Conservation (phyloP, 2,113 vertebrate genomes). For the Chloropsis hardwickii region DNA sequence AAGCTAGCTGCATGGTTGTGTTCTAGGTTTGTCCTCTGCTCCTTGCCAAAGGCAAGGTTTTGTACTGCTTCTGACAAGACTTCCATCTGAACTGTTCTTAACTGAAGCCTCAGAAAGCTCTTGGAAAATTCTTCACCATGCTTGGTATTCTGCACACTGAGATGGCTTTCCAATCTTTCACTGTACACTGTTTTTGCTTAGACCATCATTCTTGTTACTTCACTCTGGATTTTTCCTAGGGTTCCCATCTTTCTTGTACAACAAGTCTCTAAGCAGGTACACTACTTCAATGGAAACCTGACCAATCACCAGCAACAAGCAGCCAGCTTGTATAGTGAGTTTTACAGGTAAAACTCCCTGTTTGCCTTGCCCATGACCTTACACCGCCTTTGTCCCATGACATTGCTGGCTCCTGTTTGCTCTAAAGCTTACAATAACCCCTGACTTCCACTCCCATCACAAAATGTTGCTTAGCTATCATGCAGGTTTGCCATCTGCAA, state of each 20-base stretch:
- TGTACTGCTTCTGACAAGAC: neutral
- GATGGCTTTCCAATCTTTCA: neutral
- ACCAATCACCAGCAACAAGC: neutral
- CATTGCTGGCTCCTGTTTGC: neutral
- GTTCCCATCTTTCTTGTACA: neutral
- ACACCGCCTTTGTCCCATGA: neutral
- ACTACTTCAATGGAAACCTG: neutral
- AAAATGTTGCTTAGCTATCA: neutral
- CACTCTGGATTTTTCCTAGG: neutral
- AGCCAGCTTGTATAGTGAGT: neutral
- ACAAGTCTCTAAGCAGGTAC: neutral
- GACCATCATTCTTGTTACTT: neutral
- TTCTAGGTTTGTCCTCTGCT: neutral
- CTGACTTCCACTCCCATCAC: neutral
- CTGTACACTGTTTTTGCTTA: rapidly evolving
- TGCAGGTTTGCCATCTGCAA: neutral
- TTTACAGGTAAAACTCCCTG: neutral
- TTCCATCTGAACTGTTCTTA: neutral
- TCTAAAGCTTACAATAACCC: neutral
- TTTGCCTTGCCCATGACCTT: neutral
- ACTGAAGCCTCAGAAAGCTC: neutral
- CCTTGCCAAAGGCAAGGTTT: neutral
- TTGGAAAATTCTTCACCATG: neutral
- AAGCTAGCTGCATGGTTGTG: neutral
- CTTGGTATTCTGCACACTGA: neutral